Conservation (phyloP, 2,888 invertebrate genomes). For the Microctonus aethiopoides region DNA sequence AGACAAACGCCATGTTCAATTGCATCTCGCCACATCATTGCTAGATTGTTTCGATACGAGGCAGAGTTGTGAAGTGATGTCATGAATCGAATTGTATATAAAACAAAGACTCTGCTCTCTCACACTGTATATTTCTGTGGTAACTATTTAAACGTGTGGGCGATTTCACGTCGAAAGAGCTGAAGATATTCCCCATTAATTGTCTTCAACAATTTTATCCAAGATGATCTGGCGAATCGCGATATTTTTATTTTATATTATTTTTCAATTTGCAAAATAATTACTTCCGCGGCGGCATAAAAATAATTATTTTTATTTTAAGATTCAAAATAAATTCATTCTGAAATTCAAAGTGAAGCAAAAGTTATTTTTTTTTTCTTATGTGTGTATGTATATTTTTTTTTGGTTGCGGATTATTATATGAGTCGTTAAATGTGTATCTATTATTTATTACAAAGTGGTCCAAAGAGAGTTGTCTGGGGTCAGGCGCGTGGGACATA, state of each 20-base stretch:
- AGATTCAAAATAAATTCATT: too few species aligned
- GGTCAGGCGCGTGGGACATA: slow-evolving; percentile 33
- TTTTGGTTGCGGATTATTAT: neutral
- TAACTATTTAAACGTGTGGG: neutral
- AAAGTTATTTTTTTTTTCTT: neutral
- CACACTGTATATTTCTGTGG: too few species aligned
- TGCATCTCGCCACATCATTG: slow-evolving; percentile 3
- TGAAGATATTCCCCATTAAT: neutral
- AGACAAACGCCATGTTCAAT: slow-evolving; percentile 5
- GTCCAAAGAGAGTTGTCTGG: neutral
- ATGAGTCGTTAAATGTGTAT: neutral
- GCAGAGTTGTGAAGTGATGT: slow-evolving; percentile 54
- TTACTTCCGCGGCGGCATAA: neutral
- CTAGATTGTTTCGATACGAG: slow-evolving; percentile 46
- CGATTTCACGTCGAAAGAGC: neutral
- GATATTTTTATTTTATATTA: neutral
- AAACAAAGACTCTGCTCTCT: slow-evolving; percentile 40
- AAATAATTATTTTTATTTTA: neutral
- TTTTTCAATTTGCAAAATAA: neutral
- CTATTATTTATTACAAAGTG: neutral
- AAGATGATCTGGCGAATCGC: neutral
- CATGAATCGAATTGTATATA: slow-evolving; percentile 54
- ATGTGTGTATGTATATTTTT: neutral
- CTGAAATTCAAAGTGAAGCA: neutral
- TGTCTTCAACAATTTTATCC: neutral